Evolutionary conservation across 2,113 vertebrate genomes (phyloP).

Genomic region (Macroglossus sobrinus): DNA sequence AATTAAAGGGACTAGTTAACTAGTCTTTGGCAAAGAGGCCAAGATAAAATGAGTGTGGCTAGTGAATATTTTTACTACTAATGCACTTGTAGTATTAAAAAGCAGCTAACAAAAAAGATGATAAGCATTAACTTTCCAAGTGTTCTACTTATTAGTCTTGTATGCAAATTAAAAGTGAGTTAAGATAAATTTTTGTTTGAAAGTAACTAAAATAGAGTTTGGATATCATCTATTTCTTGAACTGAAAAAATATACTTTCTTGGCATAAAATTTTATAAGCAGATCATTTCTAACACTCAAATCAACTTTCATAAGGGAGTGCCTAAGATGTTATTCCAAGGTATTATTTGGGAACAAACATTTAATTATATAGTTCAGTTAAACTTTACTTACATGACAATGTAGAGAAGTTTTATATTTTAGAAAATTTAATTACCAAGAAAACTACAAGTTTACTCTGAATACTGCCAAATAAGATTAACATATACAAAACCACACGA

Average conservation of each 20-base stretch:
- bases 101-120: neutral
- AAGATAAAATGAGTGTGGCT: neutral
- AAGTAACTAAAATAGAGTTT: neutral
- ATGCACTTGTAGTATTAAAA: neutral
- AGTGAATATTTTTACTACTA: slow-evolving; percentile 28
- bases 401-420: neutral
- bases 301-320: neutral
- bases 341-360: neutral
- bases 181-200: slow-evolving; percentile 33
- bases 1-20: slow-evolving; percentile 5
- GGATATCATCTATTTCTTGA: neutral
- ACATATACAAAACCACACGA: neutral
- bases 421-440: neutral
- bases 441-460: neutral
- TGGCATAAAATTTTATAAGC: neutral
- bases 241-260: neutral
- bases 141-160: neutral
- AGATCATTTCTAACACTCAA: slow-evolving; percentile 30
- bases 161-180: neutral
- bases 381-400: neutral
- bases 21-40: neutral
- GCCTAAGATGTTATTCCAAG: neutral
- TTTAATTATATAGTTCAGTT: neutral
- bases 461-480: neutral
- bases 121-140: slow-evolving; percentile 19